phyloP scores from a whole-genome alignment of 2,888 invertebrate species.

The Conchocele bisecta region DNA sequence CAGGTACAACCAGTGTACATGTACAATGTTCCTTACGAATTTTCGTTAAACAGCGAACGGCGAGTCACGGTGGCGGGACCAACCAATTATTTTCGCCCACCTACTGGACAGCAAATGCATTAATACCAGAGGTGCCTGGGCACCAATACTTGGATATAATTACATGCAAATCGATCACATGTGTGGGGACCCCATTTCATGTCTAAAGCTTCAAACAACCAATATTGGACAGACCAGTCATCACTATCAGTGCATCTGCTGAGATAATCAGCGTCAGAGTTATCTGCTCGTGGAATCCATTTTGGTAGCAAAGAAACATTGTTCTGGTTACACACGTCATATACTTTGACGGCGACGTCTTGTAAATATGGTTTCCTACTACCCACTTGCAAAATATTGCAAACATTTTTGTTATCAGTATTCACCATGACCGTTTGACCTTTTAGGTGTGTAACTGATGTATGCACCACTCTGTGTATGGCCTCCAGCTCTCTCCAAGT shows the following conservation, averaged over 20 bases:
- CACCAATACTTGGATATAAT: conserved; percentile 48
- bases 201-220: conserved; percentile 15
- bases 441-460: conserved; percentile 19
- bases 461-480: conserved; percentile 1
- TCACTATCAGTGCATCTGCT: conserved; percentile 26
- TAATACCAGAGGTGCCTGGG: conserved; percentile 30
- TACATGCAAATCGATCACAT: conserved; percentile 37
- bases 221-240: conserved; percentile 32
- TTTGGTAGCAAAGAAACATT: conserved; percentile 5
- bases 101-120: conserved; percentile 39
- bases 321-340: conserved; percentile 4
- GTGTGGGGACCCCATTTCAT: conserved; percentile 37
- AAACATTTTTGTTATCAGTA: conserved; percentile 41
- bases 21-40: conserved; percentile 9
- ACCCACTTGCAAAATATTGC: conserved; percentile 24
- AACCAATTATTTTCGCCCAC: conserved; percentile 38
- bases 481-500: conserved; percentile 33
- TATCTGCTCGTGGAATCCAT: conserved; percentile 23
- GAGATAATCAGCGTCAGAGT: conserved; percentile 29
- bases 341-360: conserved; percentile 13
- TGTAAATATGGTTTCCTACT: conserved; percentile 32
- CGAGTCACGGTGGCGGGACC: conserved; percentile 48
- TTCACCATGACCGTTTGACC: conserved; percentile 20
- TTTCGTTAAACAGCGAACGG: conserved; percentile 27
- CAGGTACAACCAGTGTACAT: conserved; percentile 28